Conservation (phyloP, 2,797 vertebrate genomes). For the Dermochelys coriacea region DNA sequence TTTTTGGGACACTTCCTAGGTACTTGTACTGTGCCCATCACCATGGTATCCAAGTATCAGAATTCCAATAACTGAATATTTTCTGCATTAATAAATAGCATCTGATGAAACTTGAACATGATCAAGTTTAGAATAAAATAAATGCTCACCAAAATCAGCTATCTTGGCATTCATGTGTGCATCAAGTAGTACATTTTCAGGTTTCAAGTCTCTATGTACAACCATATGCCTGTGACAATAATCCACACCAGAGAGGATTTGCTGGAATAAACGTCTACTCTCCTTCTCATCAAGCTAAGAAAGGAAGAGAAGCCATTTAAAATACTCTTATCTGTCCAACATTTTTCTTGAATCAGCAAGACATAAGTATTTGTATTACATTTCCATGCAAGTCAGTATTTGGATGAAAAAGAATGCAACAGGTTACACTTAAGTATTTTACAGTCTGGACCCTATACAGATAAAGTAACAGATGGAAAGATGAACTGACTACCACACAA, state of each 20-base stretch:
- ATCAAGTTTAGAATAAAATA: neutral
- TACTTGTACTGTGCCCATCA: neutral
- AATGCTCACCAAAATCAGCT: constrained; percentile 94
- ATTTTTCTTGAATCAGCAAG: neutral
- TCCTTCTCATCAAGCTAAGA: constrained; percentile 97
- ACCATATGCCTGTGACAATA: constrained; percentile 99
- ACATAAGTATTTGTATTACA: neutral
- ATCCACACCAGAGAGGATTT: constrained; percentile 98
- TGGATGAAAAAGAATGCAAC: neutral
- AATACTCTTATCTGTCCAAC: neutral
- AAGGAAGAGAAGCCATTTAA: constrained; percentile 27
- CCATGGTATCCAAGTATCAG: neutral
- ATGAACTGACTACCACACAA: neutral
- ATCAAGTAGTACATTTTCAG: constrained; percentile 97
- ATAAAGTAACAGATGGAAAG: neutral
- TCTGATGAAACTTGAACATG: neutral
- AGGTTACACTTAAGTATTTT: neutral
- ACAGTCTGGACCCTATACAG: neutral
- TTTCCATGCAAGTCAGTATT: neutral
- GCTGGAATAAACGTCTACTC: constrained; percentile 96
- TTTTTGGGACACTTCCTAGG: constrained; percentile 8
- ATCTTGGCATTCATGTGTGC: constrained; percentile 99
- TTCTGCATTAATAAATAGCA: neutral
- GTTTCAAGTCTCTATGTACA: constrained; percentile 97
- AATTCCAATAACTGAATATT: neutral